These are phyloP conservation scores for Pangasianodon hypophthalmus DNA, from an alignment of 2,113 vertebrate genomes.

Conservation along the genomic window DNA sequence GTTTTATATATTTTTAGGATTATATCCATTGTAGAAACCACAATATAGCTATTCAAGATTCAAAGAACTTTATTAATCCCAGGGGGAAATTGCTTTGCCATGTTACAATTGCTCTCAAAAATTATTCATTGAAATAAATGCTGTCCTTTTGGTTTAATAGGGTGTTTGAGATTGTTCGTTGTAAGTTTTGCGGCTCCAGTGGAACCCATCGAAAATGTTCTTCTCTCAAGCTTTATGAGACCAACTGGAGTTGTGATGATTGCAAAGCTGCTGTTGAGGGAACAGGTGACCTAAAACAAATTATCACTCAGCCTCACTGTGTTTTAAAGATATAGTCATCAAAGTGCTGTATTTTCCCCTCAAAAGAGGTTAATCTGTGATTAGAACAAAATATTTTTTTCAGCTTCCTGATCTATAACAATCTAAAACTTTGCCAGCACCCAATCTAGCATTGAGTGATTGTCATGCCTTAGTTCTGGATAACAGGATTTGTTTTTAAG, in stretches of 20 bases:
- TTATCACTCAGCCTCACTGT: conserved; percentile 62
- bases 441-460: background rate
- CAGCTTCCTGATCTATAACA: background rate
- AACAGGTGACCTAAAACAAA: conserved; percentile 73
- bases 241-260: conserved; percentile 87
- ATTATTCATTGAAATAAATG: background rate
- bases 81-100: no score
- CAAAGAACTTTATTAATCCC: no score
- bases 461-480: background rate
- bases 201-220: conserved; percentile 93
- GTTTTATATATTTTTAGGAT: background rate
- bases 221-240: conserved; percentile 72
- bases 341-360: background rate
- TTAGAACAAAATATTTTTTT: background rate
- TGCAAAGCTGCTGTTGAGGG: conserved; percentile 80
- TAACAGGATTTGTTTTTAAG: background rate
- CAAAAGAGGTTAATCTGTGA: background rate
- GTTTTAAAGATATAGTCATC: background rate
- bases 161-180: conserved; percentile 87
- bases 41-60: no score
- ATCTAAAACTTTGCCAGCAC: background rate
- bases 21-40: background rate
- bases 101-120: background rate
- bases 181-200: conserved; percentile 87
- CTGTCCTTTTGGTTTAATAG: conserved; percentile 67